A percentile compares a stretch with the other conserved stretches of the same genome.
These are phyloP conservation scores for Elymnias hypermnestra DNA, from an alignment of 1,140 invertebrate species.

Conservation along the genomic window DNA sequence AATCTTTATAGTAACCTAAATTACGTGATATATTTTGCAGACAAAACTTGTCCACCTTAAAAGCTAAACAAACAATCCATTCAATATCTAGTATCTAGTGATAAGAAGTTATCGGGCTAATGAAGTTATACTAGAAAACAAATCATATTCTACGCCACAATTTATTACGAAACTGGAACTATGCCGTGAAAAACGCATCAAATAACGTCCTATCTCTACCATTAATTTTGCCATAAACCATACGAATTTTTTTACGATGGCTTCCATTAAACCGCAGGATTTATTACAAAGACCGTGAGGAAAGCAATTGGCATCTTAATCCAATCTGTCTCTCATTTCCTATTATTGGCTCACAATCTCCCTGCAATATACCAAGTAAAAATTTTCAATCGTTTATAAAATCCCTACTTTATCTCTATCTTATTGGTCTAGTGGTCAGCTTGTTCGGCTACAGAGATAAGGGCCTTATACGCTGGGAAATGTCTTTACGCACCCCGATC, in stretches of 20 bases:
- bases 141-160: neutral
- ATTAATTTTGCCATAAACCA: constrained; percentile 14
- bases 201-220: constrained; percentile 7
- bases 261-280: constrained; percentile 27
- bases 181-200: constrained; percentile 6
- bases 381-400: neutral
- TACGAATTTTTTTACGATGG: constrained; percentile 29
- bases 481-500: no score
- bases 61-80: no score
- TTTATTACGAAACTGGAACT: neutral
- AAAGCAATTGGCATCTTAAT: constrained; percentile 37
- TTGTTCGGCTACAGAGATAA: no score
- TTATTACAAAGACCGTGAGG: constrained; percentile 35
- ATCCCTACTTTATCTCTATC: no score
- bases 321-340: constrained; percentile 38
- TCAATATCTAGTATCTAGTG: no score
- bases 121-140: neutral
- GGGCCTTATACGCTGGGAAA: no score
- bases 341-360: constrained; percentile 27
- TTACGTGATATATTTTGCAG: no score
- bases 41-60: no score
- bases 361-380: neutral
- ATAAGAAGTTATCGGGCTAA: neutral
- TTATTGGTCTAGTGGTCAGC: no score
- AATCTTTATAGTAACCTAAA: no score